A percentile compares a stretch with the other conserved stretches of the same genome.
Conservation (phyloP, 1,140 invertebrate genomes). For the Telenomus remus region DNA sequence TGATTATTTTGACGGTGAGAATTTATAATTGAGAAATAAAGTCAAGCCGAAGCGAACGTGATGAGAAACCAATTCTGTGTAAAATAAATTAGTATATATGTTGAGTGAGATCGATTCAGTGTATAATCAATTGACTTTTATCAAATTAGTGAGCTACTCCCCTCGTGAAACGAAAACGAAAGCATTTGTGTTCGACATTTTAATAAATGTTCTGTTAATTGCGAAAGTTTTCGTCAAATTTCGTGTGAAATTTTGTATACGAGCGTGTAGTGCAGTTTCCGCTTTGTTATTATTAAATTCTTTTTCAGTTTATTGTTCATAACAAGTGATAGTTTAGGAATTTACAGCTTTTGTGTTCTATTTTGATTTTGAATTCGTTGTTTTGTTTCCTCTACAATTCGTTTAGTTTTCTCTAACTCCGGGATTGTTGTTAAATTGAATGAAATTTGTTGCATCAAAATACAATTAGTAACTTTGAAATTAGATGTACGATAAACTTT, state of each 20-base stretch:
- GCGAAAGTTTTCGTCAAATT: neutral
- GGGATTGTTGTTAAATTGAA: too few relatives aligned
- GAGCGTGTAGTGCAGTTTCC: neutral
- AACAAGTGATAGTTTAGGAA: too few relatives aligned
- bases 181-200: conserved; percentile 8
- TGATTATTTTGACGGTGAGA: neutral
- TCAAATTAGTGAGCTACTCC: conserved; percentile 25
- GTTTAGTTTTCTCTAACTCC: too few relatives aligned
- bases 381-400: too few relatives aligned
- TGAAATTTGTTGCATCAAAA: too few relatives aligned
- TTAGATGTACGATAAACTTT: too few relatives aligned
- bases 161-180: conserved; percentile 8
- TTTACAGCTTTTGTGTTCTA: too few relatives aligned
- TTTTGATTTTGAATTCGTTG: too few relatives aligned
- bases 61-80: conserved; percentile 10
- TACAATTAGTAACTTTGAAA: too few relatives aligned
- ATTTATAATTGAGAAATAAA: neutral
- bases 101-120: conserved; percentile 16
- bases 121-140: conserved; percentile 31
- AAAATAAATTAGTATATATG: conserved; percentile 17
- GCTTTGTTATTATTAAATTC: too few relatives aligned
- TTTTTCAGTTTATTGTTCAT: neutral
- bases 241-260: too few relatives aligned
- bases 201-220: conserved; percentile 4
- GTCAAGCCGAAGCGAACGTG: neutral